Evolutionary conservation across 2,113 vertebrate genomes (phyloP).

Genomic region (Hirundichthys speculiger): DNA sequence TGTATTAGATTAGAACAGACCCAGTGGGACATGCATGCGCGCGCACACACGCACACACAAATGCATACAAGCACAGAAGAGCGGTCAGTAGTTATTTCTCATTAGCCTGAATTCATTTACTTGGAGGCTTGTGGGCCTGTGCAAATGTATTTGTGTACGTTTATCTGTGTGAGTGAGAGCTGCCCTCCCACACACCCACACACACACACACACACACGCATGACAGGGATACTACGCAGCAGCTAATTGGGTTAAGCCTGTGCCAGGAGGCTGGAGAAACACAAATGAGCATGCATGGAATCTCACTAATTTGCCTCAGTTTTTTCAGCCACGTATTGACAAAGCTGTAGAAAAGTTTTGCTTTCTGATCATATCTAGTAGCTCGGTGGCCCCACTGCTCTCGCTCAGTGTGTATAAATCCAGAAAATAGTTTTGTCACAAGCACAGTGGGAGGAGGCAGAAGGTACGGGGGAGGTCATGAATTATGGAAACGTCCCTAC

Average conservation of each 20-base stretch:
- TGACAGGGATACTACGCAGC: constrained; percentile 45
- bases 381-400: constrained; percentile 26
- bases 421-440: constrained; percentile 42
- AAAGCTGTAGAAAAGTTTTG: constrained; percentile 28
- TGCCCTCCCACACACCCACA: constrained; percentile 13
- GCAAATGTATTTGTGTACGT: not conserved
- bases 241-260: constrained; percentile 73
- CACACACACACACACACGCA: constrained; percentile 12
- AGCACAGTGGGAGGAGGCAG: constrained; percentile 5
- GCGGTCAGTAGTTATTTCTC: constrained; percentile 50
- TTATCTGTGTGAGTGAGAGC: constrained; percentile 9
- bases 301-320: constrained; percentile 39
- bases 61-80: not conserved
- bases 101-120: constrained; percentile 41
- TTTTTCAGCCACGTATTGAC: constrained; percentile 19
- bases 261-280: constrained; percentile 37
- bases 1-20: constrained; percentile 56
- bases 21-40: not conserved
- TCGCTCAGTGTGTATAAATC: constrained; percentile 23
- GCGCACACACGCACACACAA: not conserved
- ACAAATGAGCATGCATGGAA: constrained; percentile 53
- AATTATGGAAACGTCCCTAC: not conserved
- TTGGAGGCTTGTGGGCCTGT: constrained; percentile 17
- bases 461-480: too few species aligned
- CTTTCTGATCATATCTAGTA: constrained; percentile 25